A percentile compares a stretch with the other conserved stretches of the same genome.
These are phyloP conservation scores for Gymnocheta viridis DNA, from an alignment of 2,888 invertebrate genomes.

Conservation along the genomic window DNA sequence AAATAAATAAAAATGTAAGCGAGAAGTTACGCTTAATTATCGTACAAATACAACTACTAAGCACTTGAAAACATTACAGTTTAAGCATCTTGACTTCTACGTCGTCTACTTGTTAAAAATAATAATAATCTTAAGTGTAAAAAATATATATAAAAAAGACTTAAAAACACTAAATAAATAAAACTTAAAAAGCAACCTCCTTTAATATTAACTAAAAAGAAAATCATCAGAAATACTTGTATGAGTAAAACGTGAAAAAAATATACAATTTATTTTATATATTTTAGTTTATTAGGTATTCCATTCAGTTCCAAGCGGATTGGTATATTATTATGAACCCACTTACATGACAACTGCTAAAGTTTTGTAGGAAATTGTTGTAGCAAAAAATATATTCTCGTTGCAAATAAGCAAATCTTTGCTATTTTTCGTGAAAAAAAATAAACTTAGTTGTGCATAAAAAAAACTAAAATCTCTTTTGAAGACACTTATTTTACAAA, in stretches of 20 bases:
- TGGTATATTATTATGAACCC: too few relatives aligned
- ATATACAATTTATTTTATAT: slow-evolving; percentile 30
- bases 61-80: slow-evolving; percentile 35
- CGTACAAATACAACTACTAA: slow-evolving; percentile 2
- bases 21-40: slow-evolving; percentile 32
- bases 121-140: not conserved
- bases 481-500: slow-evolving; percentile 1
- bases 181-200: slow-evolving; percentile 12
- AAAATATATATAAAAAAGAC: not conserved
- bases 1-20: slow-evolving; percentile 12
- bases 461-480: slow-evolving; percentile 8
- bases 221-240: slow-evolving; percentile 22
- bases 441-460: not conserved
- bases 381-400: too few relatives aligned
- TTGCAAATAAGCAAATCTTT: not conserved
- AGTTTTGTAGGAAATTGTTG: too few relatives aligned
- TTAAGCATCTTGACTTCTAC: slow-evolving; percentile 60
- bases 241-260: slow-evolving; percentile 21
- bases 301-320: slow-evolving; percentile 11
- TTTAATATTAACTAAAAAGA: slow-evolving; percentile 21
- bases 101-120: slow-evolving; percentile 13
- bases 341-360: slow-evolving; percentile 51
- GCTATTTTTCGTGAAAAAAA: not conserved
- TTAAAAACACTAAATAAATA: slow-evolving; percentile 32
- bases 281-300: slow-evolving; percentile 38